Evolutionary conservation across 2,797 vertebrate species (phyloP).

Genomic region (Margarornis squamiger): DNA sequence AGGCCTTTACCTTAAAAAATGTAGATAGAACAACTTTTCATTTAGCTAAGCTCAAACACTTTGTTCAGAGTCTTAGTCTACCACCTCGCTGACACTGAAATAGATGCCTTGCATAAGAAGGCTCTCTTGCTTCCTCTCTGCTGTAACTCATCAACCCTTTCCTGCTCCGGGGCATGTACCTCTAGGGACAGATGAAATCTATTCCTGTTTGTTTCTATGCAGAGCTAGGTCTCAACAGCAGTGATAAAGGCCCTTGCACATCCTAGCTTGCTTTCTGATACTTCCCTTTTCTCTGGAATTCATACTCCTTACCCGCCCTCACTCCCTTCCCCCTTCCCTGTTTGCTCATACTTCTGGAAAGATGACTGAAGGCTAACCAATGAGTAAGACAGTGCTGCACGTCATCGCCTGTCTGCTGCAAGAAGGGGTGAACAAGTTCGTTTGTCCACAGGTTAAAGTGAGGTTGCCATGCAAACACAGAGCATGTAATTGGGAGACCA

Average conservation of each 20-base stretch:
- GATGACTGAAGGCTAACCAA: conserved; percentile 66
- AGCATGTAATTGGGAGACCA: conserved; percentile 29
- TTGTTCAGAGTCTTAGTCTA: not conserved
- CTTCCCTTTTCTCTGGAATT: conserved; percentile 71
- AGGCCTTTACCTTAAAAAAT: not conserved
- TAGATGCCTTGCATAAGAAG: conserved; percentile 35
- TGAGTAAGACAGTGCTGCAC: conserved; percentile 73
- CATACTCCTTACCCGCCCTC: not conserved
- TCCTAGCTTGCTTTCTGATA: conserved; percentile 58
- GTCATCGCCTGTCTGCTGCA: conserved; percentile 67
- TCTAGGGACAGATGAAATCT: conserved; percentile 51
- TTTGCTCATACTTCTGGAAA: conserved; percentile 77
- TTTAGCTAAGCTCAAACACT: not conserved
- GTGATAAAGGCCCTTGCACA: conserved; percentile 55
- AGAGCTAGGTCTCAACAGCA: conserved; percentile 40
- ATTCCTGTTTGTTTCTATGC: conserved; percentile 31
- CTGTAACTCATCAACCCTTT: conserved; percentile 38
- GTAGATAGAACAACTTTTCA: not conserved
- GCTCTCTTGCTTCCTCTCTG: conserved; percentile 30
- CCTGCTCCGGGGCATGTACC: conserved; percentile 61
- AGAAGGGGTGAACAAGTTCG: conserved; percentile 75
- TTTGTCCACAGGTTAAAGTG: conserved; percentile 51
- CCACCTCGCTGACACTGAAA: not conserved
- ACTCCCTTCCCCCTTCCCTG: conserved; percentile 27
- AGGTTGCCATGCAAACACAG: conserved; percentile 48